These are phyloP conservation scores for Tribolium madens DNA, from an alignment of 1,140 invertebrate species.

Conservation along the genomic window DNA sequence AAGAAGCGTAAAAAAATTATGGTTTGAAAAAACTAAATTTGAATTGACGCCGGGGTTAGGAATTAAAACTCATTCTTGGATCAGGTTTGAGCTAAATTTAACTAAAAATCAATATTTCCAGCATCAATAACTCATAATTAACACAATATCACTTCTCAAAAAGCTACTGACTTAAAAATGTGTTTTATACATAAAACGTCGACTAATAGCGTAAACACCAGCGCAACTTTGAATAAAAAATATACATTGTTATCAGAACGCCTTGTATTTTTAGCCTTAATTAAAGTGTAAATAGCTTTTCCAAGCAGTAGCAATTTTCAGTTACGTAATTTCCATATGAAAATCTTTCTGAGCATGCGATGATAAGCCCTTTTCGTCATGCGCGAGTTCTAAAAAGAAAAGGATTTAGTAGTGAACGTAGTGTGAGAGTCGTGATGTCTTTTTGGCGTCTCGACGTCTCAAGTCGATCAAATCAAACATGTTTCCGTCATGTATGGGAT, in stretches of 20 bases:
- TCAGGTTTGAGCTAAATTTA: not conserved
- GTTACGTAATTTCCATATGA: not conserved
- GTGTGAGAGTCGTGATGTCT: conserved; percentile 3
- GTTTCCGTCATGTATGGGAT: not conserved
- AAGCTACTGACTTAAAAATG: not conserved
- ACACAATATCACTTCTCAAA: not conserved
- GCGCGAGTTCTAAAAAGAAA: conserved; percentile 20
- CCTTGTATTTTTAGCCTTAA: not conserved
- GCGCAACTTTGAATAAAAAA: not conserved
- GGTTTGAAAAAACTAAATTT: too few species aligned
- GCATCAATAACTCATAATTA: not conserved
- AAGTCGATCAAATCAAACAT: not conserved
- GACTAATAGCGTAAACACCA: not conserved
- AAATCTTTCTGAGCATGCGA: conserved; percentile 26
- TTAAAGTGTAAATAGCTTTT: not conserved
- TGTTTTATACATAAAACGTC: not conserved
- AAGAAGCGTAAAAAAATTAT: too few species aligned
- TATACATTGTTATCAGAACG: not conserved
- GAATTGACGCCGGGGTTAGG: too few species aligned
- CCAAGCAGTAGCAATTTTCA: not conserved
- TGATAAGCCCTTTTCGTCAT: not conserved
- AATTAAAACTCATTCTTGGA: too few species aligned
- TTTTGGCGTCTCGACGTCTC: conserved; percentile 20
- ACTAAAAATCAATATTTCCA: not conserved
- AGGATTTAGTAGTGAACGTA: conserved; percentile 2